Base-by-base conservation (phyloP, 2,113 vertebrate genomes). In the Mastomys natalensis region DNA sequence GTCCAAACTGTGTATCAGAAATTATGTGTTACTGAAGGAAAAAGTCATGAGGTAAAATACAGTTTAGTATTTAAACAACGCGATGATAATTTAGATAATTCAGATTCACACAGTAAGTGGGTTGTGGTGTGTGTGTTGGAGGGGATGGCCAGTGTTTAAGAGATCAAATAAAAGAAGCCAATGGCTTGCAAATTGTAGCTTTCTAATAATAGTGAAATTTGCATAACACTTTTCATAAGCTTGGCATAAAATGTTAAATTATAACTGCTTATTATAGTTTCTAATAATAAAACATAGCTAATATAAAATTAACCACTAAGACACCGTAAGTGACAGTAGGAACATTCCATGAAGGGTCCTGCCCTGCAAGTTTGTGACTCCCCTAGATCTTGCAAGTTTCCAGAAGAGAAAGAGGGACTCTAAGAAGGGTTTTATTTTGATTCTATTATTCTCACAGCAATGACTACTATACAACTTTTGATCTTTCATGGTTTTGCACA, bases 161-260 rank as follows among this genome's bases (percentile, higher is more conserved):
- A 97, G 73, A 97, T 94, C 70, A 91, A 95, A 92, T 74, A 89
- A 92, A 96, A 96, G n/a, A 58, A 40, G 26, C 96, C 95, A 96
- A 92, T 92, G 87, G 93, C 92, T 97, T 97, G 90, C 88, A 97
- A 97, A 96, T 94, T 96, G 89, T 95, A 94, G 97, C 95, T 97
- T 96, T 90, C 96, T 92, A 97, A 95, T 97, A 97, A 97, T 95
- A 97, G 95, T 87, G 92, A 74, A 95, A 97, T 97, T 81, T 97
- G 95, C 93, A 96, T 97, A 95, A 87, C 34, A 84, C 62, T 97
- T 96, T 96, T 96, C 94, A 95, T 97, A 91, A 80, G 73, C 90
- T 96, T 86, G 84, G 92, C 89, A 94, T 95, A 91, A 97, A 97
- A 97, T 96, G 88, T 97, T 97, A 93, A 91, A 93, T 95, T 96